Evolutionary conservation across 2,113 vertebrate genomes (phyloP).

Genomic region (Peromyscus leucopus): DNA sequence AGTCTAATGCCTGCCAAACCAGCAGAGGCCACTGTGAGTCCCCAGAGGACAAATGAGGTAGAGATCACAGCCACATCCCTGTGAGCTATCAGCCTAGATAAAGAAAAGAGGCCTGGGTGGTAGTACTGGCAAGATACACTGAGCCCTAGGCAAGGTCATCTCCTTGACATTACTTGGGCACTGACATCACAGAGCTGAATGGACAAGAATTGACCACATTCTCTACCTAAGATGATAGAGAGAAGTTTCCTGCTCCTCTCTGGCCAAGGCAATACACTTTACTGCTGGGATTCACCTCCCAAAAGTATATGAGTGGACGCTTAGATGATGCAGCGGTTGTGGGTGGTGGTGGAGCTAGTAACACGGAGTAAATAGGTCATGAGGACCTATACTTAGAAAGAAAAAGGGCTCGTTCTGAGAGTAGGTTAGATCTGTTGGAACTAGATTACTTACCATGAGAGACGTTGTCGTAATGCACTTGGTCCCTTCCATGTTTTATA

Average conservation of each 20-base stretch:
- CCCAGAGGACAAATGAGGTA: background rate
- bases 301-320: background rate
- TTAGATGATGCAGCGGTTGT: background rate
- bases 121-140: background rate
- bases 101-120: background rate
- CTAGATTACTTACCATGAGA: background rate
- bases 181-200: background rate
- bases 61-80: background rate
- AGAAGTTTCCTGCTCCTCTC: background rate
- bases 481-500: fast-evolving
- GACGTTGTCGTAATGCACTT: background rate
- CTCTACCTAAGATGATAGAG: background rate
- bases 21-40: background rate
- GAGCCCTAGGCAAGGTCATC: background rate
- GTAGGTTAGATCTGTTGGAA: background rate
- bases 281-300: background rate
- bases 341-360: background rate
- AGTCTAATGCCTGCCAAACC: background rate
- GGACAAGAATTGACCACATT: background rate
- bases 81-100: background rate
- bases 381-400: background rate
- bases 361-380: background rate
- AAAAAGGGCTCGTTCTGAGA: background rate
- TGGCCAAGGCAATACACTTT: background rate
- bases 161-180: background rate